Evolutionary conservation across 2,113 vertebrate genomes (phyloP), one percentile per base, ranked within the genome.

Genomic region (Nansenia antarctica): DNA sequence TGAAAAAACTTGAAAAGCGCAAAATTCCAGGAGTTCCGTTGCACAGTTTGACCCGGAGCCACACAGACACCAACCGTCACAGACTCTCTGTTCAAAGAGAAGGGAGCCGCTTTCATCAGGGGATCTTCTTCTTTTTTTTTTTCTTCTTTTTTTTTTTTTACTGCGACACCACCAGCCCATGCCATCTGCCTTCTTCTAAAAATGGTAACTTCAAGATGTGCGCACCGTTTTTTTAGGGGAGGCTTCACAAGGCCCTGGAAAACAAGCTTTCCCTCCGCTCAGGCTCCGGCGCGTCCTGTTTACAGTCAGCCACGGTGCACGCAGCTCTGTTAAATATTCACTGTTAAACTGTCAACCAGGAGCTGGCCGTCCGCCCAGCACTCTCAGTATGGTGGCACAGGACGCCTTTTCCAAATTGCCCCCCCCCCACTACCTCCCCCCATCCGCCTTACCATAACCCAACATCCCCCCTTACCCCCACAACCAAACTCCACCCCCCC

Each of bases 31-130:
- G 74, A 87, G 89, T 90, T 88, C 78, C 78, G 74, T 82, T 82
- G 85, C 84, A 83, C 84, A 84, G 85, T 89, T 90, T 91, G 88
- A 90, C 90, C 90, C 58, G 76, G 70, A 90, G 88, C 84, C 90
- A 89, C 79, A 61, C 82, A 90, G 82, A 91, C 86, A 86, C 79
- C 81, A 81, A 78, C 86, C 74, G 83, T 83, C 85, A 91, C 87
- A 89, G 87, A 87, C 86, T 90, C 66, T n/a, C 79, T 86, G 89
- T 91, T 91, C 90, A 91, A 93, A 92, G 91, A 84, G 82, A 81
- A 72, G 62, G 79, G 81, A 83, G 78, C 67, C 63, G 78, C 90
- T 91, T 93, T 91, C 90, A 92, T 93, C 90, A 84, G 72, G 80
- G 83, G 72, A 83, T 89, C 76, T n/a, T n/a, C n/a, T n/a, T n/a